Base-by-base conservation (phyloP, 2,888 invertebrate species). In the Chymomyza procnemis region DNA sequence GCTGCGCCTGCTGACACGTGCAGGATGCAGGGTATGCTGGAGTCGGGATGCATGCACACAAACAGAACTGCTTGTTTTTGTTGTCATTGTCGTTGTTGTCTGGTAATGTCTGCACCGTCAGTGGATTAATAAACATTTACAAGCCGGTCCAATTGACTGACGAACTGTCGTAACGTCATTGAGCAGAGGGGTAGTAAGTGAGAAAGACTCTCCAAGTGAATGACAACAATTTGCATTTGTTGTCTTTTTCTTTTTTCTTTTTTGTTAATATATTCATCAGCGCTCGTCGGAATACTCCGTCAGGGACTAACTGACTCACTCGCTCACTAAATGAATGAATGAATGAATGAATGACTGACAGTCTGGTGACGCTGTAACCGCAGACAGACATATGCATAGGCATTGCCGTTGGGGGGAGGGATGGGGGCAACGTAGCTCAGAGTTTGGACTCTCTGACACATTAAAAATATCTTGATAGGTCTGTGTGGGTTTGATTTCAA, bases 211-310 rank as follows among this genome's bases (percentile, higher is more conserved):
- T 5, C 1, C 14, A 3, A 60, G 8, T 75, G 62, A 85, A 76
- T 85, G 83, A 78, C 85, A 85, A 82, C 81, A 74, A 85, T 81
- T 82, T 83, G 83, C 83, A 85, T 81, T 85, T 81, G 85, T 85
- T 82, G 74, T 70, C 67, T 73, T 76, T 71, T 41, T 85, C 75
- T 69, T 69, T 73, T 73, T 71, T 66, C 12, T 82, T 76, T 70
- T 69, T 73, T 74, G 70, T 66, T 70, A 54, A 70, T 56, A 56
- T 26, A 56, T 56, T 56, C 56, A 56, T 56, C 56, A 56, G 63
- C 6, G 21, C 16, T 61, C 30, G 18, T 47, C 22, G 26, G 46
- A 54, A 16, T 46, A 18, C 41, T 19, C 61, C 16, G 48, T 30
- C 52, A 30, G 61, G 16, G 26, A 22, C 16, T 22, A 26, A 22